Evolutionary conservation across 2,888 invertebrate genomes (phyloP).

Genomic region (Capitulum mitella): DNA sequence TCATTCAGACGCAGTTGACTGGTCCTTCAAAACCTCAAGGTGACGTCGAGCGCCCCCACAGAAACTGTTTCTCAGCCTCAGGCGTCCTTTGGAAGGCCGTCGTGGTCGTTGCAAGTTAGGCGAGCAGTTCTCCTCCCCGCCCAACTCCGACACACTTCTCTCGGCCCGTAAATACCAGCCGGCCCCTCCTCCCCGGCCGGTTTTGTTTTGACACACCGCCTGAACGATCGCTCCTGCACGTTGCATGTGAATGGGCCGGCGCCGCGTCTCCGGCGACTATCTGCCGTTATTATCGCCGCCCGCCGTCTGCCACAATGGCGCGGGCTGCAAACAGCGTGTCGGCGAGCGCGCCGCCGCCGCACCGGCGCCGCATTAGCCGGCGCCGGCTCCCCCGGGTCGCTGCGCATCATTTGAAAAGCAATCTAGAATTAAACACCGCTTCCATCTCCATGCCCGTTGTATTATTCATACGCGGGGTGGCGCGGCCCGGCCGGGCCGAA

Average conservation of each 20-base stretch:
- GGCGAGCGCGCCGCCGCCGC: neutral
- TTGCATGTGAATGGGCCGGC: neutral
- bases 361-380: neutral
- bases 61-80: too few relatives aligned
- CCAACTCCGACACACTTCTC: too few relatives aligned
- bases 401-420: conserved; percentile 14
- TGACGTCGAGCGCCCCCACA: too few relatives aligned
- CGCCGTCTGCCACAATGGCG: neutral
- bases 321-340: neutral
- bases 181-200: neutral
- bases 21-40: too few relatives aligned
- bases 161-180: neutral
- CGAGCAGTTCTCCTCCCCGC: neutral
- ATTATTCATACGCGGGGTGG: conserved; percentile 2
- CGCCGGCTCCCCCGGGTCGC: neutral
- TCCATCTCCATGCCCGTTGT: conserved; percentile 20
- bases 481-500: neutral
- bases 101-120: too few relatives aligned
- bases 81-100: too few relatives aligned
- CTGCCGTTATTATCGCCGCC: neutral
- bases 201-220: neutral
- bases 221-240: neutral
- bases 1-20: too few relatives aligned
- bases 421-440: conserved; percentile 13
- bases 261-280: neutral